Conservation (phyloP, 2,888 invertebrate genomes). For the Lasioglossum villosulum region DNA sequence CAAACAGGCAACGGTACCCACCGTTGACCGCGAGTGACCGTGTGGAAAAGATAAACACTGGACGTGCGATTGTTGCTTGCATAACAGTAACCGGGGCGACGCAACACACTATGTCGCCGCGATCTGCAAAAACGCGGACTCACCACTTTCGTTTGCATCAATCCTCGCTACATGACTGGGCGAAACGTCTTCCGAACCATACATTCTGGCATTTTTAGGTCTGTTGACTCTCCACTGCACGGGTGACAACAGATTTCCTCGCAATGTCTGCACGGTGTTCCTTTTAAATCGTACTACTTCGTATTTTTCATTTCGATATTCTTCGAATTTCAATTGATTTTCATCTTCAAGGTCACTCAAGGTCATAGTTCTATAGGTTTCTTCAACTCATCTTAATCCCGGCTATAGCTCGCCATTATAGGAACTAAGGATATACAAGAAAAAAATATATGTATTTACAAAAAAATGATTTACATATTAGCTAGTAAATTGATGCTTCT, state of each 20-base stretch:
- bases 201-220: background rate
- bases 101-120: background rate
- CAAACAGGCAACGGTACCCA: slow-evolving; percentile 74
- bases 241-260: background rate
- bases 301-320: background rate
- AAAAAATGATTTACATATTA: no score
- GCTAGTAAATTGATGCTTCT: no score
- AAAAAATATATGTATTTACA: no score
- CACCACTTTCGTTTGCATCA: background rate
- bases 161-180: background rate
- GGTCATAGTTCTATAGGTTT: background rate
- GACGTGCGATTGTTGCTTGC: slow-evolving; percentile 66
- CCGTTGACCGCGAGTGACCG: slow-evolving; percentile 78
- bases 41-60: slow-evolving; percentile 75
- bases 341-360: background rate
- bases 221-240: background rate
- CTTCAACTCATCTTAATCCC: no score
- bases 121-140: background rate
- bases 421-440: no score
- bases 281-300: background rate
- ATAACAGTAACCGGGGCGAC: slow-evolving; percentile 51
- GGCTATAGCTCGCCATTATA: no score
- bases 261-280: background rate
- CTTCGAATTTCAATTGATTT: background rate
- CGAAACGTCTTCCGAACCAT: background rate